Percentiles rank a stretch among this genome's conserved stretches.
Evolutionary conservation across 1,140 invertebrate genomes (phyloP).

Genomic region (Drosophila jambulina): DNA sequence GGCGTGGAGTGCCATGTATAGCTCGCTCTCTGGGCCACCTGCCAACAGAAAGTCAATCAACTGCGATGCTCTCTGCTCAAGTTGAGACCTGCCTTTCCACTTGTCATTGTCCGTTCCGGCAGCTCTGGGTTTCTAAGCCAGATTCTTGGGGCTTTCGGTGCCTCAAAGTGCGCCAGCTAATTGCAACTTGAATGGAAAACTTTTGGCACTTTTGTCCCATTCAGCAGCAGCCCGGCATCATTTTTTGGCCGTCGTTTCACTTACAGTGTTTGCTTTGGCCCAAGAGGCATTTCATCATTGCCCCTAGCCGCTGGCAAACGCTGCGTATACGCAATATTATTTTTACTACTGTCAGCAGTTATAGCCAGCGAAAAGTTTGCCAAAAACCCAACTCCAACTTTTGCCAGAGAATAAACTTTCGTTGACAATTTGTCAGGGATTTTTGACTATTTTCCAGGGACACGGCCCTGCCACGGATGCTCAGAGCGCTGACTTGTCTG

Average conservation of each 20-base stretch:
- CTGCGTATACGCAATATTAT: slow-evolving; percentile 71
- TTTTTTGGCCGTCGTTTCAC: slow-evolving; percentile 33
- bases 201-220: slow-evolving; percentile 34
- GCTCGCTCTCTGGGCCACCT: slow-evolving; percentile 4
- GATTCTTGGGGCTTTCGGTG: not conserved
- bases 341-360: slow-evolving; percentile 64
- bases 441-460: slow-evolving; percentile 59
- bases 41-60: slow-evolving; percentile 47
- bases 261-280: slow-evolving; percentile 49
- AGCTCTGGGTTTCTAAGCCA: slow-evolving; percentile 17
- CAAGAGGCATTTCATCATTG: slow-evolving; percentile 32
- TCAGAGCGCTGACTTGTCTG: slow-evolving; percentile 28
- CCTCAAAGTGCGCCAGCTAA: slow-evolving; percentile 47
- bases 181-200: slow-evolving; percentile 64
- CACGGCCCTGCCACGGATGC: slow-evolving; percentile 11
- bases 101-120: slow-evolving; percentile 31
- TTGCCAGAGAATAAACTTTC: slow-evolving; percentile 59
- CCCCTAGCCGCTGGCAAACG: slow-evolving; percentile 6
- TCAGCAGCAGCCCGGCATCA: slow-evolving; percentile 6
- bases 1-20: slow-evolving; percentile 7
- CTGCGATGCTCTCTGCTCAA: slow-evolving; percentile 23
- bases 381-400: slow-evolving; percentile 54
- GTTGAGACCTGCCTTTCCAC: slow-evolving; percentile 27
- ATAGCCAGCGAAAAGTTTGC: slow-evolving; percentile 51
- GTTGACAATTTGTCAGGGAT: slow-evolving; percentile 77